These are phyloP conservation scores for Simalia tracyae DNA, from an alignment of 2,797 vertebrate species.

Conservation along the genomic window DNA sequence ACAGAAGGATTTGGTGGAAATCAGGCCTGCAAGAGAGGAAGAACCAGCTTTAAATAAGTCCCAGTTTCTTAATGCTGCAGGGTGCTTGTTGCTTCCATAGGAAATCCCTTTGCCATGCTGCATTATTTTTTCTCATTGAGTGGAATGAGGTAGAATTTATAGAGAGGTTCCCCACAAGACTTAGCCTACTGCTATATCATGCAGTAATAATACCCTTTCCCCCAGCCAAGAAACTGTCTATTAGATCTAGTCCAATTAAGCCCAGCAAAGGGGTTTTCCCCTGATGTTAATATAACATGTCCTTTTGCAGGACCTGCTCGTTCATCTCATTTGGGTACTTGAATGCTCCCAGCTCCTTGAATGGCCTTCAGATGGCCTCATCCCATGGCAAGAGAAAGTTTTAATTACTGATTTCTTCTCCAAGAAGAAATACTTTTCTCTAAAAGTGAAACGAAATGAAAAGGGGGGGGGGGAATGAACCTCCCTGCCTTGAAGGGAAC, in stretches of 20 bases:
- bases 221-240: not conserved
- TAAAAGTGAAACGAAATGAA: not conserved
- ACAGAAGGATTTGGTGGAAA: not conserved
- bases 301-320: not conserved
- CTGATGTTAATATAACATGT: not conserved
- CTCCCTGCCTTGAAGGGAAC: not conserved
- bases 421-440: not conserved
- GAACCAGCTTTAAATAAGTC: not conserved
- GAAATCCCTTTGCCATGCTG: not conserved
- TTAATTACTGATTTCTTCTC: not conserved
- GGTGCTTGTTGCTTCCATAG: not conserved
- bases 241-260: not conserved
- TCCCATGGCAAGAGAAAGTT: not conserved
- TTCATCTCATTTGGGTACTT: not conserved
- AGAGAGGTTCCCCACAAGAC: not conserved
- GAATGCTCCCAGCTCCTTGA: not conserved
- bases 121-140: not conserved
- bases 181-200: not conserved
- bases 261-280: not conserved
- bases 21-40: not conserved
- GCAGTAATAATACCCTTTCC: not conserved
- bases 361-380: not conserved
- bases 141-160: not conserved
- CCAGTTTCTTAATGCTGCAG: not conserved
- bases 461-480: not conserved